These are phyloP conservation scores for Pygocentrus nattereri DNA, from an alignment of 2,797 vertebrate genomes.

Conservation along the genomic window DNA sequence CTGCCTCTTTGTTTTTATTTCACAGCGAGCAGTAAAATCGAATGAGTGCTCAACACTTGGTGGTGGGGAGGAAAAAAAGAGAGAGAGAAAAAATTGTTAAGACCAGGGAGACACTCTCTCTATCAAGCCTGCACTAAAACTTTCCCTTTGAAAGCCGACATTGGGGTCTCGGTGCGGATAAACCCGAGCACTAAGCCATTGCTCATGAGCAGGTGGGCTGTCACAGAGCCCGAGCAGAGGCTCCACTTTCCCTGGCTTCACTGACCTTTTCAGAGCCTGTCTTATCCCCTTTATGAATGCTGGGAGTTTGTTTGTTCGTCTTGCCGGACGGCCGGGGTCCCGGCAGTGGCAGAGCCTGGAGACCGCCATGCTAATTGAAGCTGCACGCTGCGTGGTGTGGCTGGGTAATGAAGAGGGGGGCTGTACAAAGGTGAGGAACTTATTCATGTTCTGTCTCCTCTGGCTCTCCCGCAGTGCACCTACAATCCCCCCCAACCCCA, in stretches of 20 bases:
- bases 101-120: not conserved
- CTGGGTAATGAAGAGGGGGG: not conserved
- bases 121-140: not conserved
- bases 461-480: too few species aligned
- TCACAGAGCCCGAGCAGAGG: not conserved
- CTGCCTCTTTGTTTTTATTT: not conserved
- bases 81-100: not conserved
- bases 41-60: not conserved
- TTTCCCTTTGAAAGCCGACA: not conserved
- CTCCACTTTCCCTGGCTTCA: not conserved
- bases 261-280: constrained; percentile 27
- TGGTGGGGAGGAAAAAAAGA: too few species aligned
- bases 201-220: constrained; percentile 25
- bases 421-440: not conserved
- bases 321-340: not conserved
- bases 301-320: constrained; percentile 1
- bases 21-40: not conserved
- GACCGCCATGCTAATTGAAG: constrained; percentile 10
- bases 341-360: not conserved
- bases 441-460: not conserved
- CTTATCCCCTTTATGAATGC: constrained; percentile 25
- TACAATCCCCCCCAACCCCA: not conserved
- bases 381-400: not conserved
- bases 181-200: not conserved
- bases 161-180: not conserved